A percentile compares a stretch with the other conserved stretches of the same genome.
Evolutionary conservation across 2,888 invertebrate species (phyloP).

Genomic region (Crioceris asparagi): DNA sequence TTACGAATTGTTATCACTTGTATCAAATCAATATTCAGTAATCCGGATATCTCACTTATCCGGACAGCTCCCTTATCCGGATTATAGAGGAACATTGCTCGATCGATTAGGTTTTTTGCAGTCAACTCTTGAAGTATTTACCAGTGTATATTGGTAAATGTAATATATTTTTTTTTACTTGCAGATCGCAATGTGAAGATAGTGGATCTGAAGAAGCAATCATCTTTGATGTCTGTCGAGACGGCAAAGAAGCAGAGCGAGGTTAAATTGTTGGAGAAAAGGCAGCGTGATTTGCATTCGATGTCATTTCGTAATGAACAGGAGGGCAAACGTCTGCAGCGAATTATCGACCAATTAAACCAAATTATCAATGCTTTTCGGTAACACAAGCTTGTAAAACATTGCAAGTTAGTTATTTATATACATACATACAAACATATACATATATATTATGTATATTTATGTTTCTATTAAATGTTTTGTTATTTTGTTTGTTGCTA

Average conservation of each 20-base stretch:
- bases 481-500: constrained; percentile 17
- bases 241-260: constrained; percentile 41
- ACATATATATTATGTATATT: too few species aligned
- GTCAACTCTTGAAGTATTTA: too few species aligned
- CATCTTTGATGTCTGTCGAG: constrained; percentile 41
- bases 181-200: constrained; percentile 44
- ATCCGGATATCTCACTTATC: too few species aligned
- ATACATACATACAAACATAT: too few species aligned
- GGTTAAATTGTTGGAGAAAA: constrained; percentile 34
- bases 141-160: too few species aligned
- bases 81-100: too few species aligned
- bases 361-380: constrained; percentile 34
- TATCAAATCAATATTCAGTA: too few species aligned
- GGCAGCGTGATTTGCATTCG: constrained; percentile 31
- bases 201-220: constrained; percentile 38
- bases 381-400: constrained; percentile 28
- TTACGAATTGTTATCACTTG: too few species aligned
- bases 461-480: too few species aligned
- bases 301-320: constrained; percentile 30
- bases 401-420: constrained; percentile 3
- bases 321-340: constrained; percentile 30
- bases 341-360: constrained; percentile 32
- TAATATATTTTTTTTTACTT: too few species aligned
- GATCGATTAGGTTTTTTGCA: too few species aligned
- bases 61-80: too few species aligned